Percentiles rank a stretch among this genome's conserved stretches.
phyloP scores from a whole-genome alignment of 2,888 invertebrate species.

The Zygogramma bicolorata region DNA sequence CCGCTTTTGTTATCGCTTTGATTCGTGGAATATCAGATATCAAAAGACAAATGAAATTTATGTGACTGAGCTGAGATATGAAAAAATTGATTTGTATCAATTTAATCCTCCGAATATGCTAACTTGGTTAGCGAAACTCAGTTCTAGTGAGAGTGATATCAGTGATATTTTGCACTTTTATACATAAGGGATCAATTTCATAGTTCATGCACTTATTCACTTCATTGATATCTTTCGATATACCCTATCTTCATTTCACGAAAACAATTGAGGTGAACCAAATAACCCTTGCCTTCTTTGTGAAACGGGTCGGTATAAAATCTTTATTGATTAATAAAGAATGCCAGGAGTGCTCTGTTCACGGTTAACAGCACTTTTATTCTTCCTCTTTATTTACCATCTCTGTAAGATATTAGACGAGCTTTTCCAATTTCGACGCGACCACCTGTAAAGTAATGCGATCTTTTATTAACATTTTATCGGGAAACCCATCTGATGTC shows the following conservation, averaged over 20 bases:
- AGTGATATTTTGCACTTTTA: too few species aligned
- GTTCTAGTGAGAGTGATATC: too few species aligned
- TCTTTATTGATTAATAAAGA: background rate
- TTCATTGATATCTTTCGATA: background rate
- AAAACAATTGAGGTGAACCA: background rate
- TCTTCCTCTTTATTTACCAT: background rate
- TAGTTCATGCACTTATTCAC: too few species aligned
- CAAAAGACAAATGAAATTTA: too few species aligned
- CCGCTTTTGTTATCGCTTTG: too few species aligned
- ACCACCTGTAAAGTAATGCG: conserved; percentile 18
- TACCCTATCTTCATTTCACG: background rate
- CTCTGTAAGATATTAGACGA: background rate
- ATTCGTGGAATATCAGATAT: too few species aligned
- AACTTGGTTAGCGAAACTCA: too few species aligned
- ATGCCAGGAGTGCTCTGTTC: background rate
- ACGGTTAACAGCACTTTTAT: background rate
- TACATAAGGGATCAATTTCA: too few species aligned
- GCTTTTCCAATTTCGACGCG: conserved; percentile 11
- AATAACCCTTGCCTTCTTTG: background rate
- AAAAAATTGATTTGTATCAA: too few species aligned
- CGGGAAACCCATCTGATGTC: conserved; percentile 15
- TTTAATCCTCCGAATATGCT: too few species aligned
- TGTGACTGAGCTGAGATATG: too few species aligned
- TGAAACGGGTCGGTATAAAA: background rate
- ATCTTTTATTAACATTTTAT: conserved; percentile 9